A percentile compares a stretch with the other conserved stretches of the same genome.
Conservation (phyloP, 2,888 invertebrate genomes). For the Eilema caniola region DNA sequence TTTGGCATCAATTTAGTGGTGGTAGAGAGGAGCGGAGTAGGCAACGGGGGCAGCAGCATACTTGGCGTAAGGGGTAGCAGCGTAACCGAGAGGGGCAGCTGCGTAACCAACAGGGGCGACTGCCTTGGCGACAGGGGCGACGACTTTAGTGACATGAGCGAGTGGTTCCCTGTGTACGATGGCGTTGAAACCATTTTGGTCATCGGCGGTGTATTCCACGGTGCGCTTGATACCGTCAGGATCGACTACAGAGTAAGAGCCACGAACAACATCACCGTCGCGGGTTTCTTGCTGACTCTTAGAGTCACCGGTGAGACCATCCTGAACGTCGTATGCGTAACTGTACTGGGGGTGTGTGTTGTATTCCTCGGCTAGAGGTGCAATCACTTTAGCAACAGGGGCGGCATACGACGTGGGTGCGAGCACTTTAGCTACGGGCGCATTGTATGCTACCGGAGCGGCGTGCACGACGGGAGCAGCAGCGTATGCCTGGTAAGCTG, state of each 20-base stretch:
- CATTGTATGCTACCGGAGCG: conserved; percentile 56
- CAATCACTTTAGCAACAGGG: conserved; percentile 62
- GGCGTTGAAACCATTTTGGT: conserved; percentile 86
- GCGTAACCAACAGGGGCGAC: conserved; percentile 58
- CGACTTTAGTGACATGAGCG: conserved; percentile 65
- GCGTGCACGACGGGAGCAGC: conserved; percentile 55
- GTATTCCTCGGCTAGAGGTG: conserved; percentile 65
- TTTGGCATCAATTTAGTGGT: conserved; percentile 77
- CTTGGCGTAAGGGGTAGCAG: conserved; percentile 57
- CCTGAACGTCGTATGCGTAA: conserved; percentile 87
- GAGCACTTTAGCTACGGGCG: conserved; percentile 57
- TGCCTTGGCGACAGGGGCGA: conserved; percentile 53
- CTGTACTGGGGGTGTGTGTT: conserved; percentile 76
- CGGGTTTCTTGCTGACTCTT: conserved; percentile 81
- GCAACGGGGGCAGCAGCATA: conserved; percentile 63
- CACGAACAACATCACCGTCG: conserved; percentile 80
- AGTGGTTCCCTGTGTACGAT: conserved; percentile 82
- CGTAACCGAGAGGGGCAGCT: conserved; percentile 62
- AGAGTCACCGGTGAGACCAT: conserved; percentile 82
- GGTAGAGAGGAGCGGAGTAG: conserved; percentile 70
- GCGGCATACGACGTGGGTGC: conserved; percentile 65
- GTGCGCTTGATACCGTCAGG: conserved; percentile 86
- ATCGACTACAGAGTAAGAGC: conserved; percentile 85
- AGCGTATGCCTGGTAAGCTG: conserved; percentile 34
- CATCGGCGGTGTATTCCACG: conserved; percentile 83